These are phyloP conservation scores for Collichthys lucidus DNA, from an alignment of 2,113 vertebrate species.

Conservation along the genomic window DNA sequence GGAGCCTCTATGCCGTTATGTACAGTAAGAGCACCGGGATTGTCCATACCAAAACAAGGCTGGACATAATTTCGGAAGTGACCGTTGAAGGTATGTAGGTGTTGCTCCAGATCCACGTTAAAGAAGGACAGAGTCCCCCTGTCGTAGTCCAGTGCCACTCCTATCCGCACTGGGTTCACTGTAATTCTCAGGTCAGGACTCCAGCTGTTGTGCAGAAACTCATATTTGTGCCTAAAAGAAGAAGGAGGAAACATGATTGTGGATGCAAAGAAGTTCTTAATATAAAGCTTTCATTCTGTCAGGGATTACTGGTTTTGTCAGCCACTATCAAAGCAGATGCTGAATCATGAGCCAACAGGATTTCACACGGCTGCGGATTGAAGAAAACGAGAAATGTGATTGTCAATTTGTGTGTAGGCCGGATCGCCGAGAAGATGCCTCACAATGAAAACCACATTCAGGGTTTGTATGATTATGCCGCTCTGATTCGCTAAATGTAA, in stretches of 20 bases:
- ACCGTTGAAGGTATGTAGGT: constrained; percentile 89
- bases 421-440: constrained; percentile 6
- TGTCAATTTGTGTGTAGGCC: constrained; percentile 34
- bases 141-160: constrained; percentile 90
- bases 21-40: constrained; percentile 87
- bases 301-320: constrained; percentile 3
- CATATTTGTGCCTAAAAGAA: constrained; percentile 88
- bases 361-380: constrained; percentile 41
- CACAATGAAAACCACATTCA: constrained; percentile 34
- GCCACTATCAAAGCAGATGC: constrained; percentile 21
- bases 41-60: constrained; percentile 94
- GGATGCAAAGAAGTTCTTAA: background rate
- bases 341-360: constrained; percentile 29
- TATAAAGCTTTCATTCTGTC: constrained; percentile 13
- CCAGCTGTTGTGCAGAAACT: constrained; percentile 89
- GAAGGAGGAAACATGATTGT: background rate
- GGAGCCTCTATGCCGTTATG: constrained; percentile 84
- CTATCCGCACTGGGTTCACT: constrained; percentile 80
- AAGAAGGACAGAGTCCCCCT: constrained; percentile 89
- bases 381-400: constrained; percentile 39
- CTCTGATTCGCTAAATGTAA: constrained; percentile 33
- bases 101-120: constrained; percentile 89
- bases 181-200: constrained; percentile 84
- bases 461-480: constrained; percentile 26
- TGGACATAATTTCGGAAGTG: constrained; percentile 86